Conservation (phyloP, 2,797 vertebrate genomes). For the Borostomias antarcticus region DNA sequence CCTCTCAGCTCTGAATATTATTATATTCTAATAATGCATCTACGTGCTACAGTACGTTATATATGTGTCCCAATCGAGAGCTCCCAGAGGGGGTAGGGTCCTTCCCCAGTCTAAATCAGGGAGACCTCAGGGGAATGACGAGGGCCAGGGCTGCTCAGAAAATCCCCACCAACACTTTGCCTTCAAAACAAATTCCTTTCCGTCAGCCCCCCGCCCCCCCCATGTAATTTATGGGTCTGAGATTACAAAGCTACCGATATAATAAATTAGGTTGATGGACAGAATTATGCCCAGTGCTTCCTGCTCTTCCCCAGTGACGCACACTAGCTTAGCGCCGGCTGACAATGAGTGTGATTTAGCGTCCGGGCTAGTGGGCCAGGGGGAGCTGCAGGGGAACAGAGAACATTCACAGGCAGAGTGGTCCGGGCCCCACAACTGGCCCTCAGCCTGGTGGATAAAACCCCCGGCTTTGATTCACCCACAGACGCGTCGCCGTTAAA, state of each 20-base stretch:
- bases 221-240: constrained; percentile 90
- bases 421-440: constrained; percentile 73
- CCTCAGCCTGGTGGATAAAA: constrained; percentile 77
- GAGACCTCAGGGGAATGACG: constrained; percentile 21
- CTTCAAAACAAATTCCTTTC: constrained; percentile 95
- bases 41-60: too few species aligned
- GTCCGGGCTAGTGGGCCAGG: constrained; percentile 30
- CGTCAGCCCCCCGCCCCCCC: constrained; percentile 92
- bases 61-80: constrained; percentile 50
- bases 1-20: too few species aligned
- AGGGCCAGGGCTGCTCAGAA: constrained; percentile 43
- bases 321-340: constrained; percentile 93
- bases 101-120: constrained; percentile 48
- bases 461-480: constrained; percentile 75
- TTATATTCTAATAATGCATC: too few species aligned
- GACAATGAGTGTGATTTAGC: constrained; percentile 97
- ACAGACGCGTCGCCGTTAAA: constrained; percentile 76
- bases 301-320: constrained; percentile 97
- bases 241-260: constrained; percentile 98
- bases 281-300: constrained; percentile 98
- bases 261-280: constrained; percentile 98
- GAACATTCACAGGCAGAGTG: constrained; percentile 75
- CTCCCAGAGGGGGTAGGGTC: constrained; percentile 43
- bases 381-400: constrained; percentile 53
- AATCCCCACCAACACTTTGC: constrained; percentile 70